These are phyloP conservation scores for Stichodactyla helianthus DNA, from an alignment of 64 coral and sea anemone genomes.

Conservation along the genomic window DNA sequence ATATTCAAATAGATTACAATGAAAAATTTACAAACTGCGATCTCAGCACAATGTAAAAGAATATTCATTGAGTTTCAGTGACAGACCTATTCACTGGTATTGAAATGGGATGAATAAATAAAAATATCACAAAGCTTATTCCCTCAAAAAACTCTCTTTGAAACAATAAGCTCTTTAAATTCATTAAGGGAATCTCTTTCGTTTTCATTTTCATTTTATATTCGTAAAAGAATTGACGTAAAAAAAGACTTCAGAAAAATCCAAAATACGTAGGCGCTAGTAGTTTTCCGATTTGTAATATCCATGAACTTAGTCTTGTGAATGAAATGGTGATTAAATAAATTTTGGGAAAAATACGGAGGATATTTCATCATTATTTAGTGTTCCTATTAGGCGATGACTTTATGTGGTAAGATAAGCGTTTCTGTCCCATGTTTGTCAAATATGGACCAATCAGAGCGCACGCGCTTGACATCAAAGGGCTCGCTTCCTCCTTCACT, in stretches of 20 bases:
- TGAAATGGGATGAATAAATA: not conserved
- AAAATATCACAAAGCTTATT: not conserved
- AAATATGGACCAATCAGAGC: slow-evolving; percentile 26
- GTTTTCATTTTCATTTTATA: not conserved
- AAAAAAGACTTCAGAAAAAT: not conserved
- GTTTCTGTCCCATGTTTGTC: not conserved
- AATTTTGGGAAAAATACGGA: not conserved
- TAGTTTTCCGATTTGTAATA: not conserved
- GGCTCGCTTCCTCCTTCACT: slow-evolving; percentile 18
- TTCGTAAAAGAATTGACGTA: too few species aligned
- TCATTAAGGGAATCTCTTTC: not conserved
- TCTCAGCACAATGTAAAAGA: not conserved
- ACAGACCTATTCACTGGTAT: not conserved
- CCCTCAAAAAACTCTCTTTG: too few species aligned
- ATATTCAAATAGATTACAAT: not conserved
- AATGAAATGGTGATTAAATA: not conserved
- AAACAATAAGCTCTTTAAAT: too few species aligned
- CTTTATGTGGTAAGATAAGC: slow-evolving; percentile 8
- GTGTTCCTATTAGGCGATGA: slow-evolving; percentile 17
- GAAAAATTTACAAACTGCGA: slow-evolving; percentile 3
- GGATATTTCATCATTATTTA: slow-evolving; percentile 23
- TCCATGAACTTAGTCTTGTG: not conserved
- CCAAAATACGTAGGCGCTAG: not conserved
- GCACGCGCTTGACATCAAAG: slow-evolving; percentile 27
- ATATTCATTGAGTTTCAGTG: not conserved